Base-by-base conservation (phyloP, 1,140 invertebrate species). In the Lamellibrachia luymesi region DNA sequence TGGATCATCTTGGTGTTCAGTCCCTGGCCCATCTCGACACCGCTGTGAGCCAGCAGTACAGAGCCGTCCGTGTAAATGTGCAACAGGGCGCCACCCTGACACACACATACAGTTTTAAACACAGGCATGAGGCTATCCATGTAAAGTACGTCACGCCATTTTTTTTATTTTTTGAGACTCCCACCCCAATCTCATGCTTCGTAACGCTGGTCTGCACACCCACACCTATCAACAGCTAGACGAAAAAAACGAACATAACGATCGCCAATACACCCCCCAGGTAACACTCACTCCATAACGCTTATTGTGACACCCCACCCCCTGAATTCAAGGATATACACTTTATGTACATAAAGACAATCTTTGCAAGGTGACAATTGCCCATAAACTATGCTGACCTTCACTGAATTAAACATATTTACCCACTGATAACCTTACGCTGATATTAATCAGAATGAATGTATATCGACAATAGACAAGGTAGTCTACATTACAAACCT, bases 1-100 rank as follows among this genome's bases (percentile, higher is more conserved):
- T 99, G 98, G 93, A 98, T 98, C 98, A 99, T 98, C 97, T 99
- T 99, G 0, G 98, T 99, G 95, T 99, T 98, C 0, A 99, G 96
- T 2, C 99, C 99, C 97, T 99, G 99, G 1, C 99, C 99, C 98
- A 99, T 99, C 97, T 99, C 99, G 38, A 98, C 98, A 38, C 98
- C 99, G 91, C 98, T 98, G 95, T 99, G 98, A 51, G 97, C 97
- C n/a, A 99, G 95, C 4, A 99, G 96, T 7, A 99, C 98, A 0
- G 98, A 98, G 2, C 99, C 99, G 97, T 99, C 99, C 0, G 96
- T 97, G 95, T 99, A 99, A 38, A 99, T 97, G 49, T 98, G 97
- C n/a, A 99, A 97, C 38, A 99, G 96, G 5, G 98, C 98, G 52
- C 98, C 98, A 38, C 97, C 96, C 95, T 96, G 90, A n/a, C 49